Percentiles rank a stretch among this genome's conserved stretches.
Conservation (phyloP, 1,140 invertebrate species). For the Ostrea edulis region DNA sequence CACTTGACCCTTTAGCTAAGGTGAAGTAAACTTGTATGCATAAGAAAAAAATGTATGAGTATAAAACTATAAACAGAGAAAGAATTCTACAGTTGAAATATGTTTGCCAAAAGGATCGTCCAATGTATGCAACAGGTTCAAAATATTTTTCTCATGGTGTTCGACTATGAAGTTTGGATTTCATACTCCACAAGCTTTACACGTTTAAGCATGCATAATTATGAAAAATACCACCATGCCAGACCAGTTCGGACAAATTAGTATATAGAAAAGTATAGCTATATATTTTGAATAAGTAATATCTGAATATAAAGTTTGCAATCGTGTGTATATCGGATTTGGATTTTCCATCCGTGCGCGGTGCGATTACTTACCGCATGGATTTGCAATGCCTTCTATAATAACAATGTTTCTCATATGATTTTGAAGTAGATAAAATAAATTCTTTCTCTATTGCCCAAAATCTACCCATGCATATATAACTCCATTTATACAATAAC, state of each 20-base stretch:
- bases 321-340: slow-evolving; percentile 32
- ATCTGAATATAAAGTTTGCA: slow-evolving; percentile 36
- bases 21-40: too few relatives aligned
- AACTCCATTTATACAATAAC: not conserved
- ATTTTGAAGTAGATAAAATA: not conserved
- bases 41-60: too few relatives aligned
- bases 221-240: slow-evolving; percentile 5
- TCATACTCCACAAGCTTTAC: not conserved
- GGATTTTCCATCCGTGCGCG: slow-evolving; percentile 24
- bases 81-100: not conserved
- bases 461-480: not conserved
- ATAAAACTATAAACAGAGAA: too few relatives aligned
- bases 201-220: not conserved
- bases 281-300: slow-evolving; percentile 8
- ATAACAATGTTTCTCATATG: slow-evolving; percentile 8
- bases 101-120: not conserved
- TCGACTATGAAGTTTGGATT: not conserved
- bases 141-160: not conserved
- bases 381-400: slow-evolving; percentile 23
- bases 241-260: not conserved
- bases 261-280: not conserved
- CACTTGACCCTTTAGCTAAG: too few relatives aligned
- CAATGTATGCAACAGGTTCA: not conserved
- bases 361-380: slow-evolving; percentile 33
- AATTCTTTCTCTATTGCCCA: not conserved